These are phyloP conservation scores for Pionites leucogaster DNA, from an alignment of 2,113 vertebrate species.

Conservation along the genomic window DNA sequence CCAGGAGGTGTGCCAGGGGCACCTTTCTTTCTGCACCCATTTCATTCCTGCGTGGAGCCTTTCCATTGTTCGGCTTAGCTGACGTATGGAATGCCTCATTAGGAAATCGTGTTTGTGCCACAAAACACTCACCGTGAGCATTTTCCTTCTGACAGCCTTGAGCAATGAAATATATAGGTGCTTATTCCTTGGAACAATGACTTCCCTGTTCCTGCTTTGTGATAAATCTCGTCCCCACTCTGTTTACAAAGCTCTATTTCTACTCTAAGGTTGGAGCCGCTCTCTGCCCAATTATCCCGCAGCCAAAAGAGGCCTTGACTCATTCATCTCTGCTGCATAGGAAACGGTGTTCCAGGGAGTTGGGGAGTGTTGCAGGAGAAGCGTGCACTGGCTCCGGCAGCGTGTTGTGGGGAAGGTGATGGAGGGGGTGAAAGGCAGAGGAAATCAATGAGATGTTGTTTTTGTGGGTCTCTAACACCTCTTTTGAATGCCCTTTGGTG, in stretches of 20 bases:
- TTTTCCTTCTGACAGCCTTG: neutral
- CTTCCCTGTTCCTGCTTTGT: neutral
- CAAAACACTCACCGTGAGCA: neutral
- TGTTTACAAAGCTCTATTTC: neutral
- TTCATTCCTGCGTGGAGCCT: neutral
- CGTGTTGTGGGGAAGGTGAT: neutral
- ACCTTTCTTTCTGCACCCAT: neutral
- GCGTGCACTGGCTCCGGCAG: neutral
- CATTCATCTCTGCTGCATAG: neutral
- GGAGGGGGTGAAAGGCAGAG: neutral
- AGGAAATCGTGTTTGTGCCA: neutral
- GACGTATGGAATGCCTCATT: neutral
- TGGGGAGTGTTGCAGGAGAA: neutral
- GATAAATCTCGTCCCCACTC: neutral
- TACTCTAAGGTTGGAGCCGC: neutral
- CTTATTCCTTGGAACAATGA: neutral
- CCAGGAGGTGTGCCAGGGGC: neutral
- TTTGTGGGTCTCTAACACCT: neutral
- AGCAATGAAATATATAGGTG: neutral
- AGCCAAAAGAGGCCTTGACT: neutral
- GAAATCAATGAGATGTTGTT: neutral
- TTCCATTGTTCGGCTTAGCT: neutral
- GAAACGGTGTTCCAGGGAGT: neutral
- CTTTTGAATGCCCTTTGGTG: neutral
- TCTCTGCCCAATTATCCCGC: neutral